Base-by-base conservation (phyloP, 1,140 invertebrate species). In the Eciton burchellii region DNA sequence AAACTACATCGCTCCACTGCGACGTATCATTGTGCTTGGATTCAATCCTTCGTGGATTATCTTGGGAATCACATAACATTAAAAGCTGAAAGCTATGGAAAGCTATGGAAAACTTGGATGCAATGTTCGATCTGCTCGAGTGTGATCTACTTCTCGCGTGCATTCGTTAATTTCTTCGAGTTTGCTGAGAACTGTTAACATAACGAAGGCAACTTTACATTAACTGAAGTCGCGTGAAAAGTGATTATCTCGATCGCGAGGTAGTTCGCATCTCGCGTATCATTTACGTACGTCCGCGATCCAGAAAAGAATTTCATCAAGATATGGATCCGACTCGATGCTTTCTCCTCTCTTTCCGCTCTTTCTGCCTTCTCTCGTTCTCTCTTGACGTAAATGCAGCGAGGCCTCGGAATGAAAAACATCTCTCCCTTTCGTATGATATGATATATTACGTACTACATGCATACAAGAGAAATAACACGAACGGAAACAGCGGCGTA, bases 11-110 rank as follows among this genome's bases (percentile, higher is more conserved):
- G 43, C 59, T 71, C 59, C 6, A 43, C 14, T 29, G 71, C 24
- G 45, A 35, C 19, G 62, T 29, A 35, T 85, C 77, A 65, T 52
- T 45, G 66, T 35, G 21, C 65, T 72, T 77, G 47, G 81, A 35
- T 29, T 52, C 26, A 1, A 14, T 41, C 26, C 21, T 26, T 29
- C 47, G 14, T 57, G 65, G 24, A 74, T 74, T 79, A 71, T 74
- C 63, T 47, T 71, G 19, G 47, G 49, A 56, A 71, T 71, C 57
- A 57, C 14, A 65, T 12, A 35, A n/a, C 47, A 76, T 65, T 52
- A 76, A 62, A 52, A 73, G 41, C 54, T 24, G 35, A 35, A 73
- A 76, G 29, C 14, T 54, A 76, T n/a, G n/a, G n/a, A n/a, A n/a
- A n/a, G n/a, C n/a, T n/a, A n/a, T n/a, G n/a, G n/a, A n/a, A n/a